A percentile compares a stretch with the other conserved stretches of the same genome.
These are phyloP conservation scores for Hiodon tergisus DNA, from an alignment of 2,113 vertebrate genomes.

Conservation along the genomic window DNA sequence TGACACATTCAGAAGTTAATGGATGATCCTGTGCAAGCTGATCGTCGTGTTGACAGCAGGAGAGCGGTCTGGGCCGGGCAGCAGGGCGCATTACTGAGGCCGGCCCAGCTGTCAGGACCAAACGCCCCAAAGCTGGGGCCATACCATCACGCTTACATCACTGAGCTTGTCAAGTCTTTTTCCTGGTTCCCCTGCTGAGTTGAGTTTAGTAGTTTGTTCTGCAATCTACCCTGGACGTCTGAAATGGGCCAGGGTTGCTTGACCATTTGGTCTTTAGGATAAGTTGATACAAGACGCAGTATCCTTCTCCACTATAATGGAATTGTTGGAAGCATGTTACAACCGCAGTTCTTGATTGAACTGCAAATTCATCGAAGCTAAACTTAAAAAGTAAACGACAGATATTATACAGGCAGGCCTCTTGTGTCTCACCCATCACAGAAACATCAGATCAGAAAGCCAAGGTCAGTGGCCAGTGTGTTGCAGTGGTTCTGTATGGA, in stretches of 20 bases:
- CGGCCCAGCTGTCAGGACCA: constrained; percentile 58
- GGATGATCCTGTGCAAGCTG: constrained; percentile 64
- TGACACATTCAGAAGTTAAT: constrained; percentile 66
- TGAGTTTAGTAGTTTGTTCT: constrained; percentile 28
- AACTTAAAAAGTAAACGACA: no score
- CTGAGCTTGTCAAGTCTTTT: constrained; percentile 44
- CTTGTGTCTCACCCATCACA: no score
- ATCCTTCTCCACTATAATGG: no score
- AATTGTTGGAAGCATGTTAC: no score
- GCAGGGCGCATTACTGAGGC: constrained; percentile 52
- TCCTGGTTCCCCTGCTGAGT: constrained; percentile 40
- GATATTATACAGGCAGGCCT: no score
- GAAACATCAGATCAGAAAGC: no score
- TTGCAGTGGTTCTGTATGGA: no score
- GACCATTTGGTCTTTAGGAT: not conserved
- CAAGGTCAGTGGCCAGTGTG: no score
- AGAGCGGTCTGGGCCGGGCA: constrained; percentile 50
- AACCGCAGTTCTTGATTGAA: no score
- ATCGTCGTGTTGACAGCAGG: constrained; percentile 58
- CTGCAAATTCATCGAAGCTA: no score
- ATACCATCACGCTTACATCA: constrained; percentile 56
- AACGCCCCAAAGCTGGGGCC: constrained; percentile 55
- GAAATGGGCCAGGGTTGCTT: constrained; percentile 4
- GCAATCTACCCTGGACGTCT: constrained; percentile 39
- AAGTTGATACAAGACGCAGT: constrained; percentile 20